A percentile compares a stretch with the other conserved stretches of the same genome.
Conservation (phyloP, 2,888 invertebrate genomes). For the Lycia hirtaria region DNA sequence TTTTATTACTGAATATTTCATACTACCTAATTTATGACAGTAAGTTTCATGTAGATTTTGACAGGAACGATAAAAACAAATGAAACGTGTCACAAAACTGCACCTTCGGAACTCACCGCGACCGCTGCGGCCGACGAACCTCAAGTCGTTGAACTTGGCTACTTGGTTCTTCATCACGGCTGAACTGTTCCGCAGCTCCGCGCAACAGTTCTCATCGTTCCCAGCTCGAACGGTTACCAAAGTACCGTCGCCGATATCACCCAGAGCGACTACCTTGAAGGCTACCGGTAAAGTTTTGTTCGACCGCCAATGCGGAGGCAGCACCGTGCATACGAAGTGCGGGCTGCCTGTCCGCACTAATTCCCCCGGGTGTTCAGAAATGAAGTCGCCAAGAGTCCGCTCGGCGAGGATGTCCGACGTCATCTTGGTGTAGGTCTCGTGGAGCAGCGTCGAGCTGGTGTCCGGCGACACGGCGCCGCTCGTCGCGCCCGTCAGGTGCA, state of each 20-base stretch:
- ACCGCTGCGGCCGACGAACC: conserved; percentile 99
- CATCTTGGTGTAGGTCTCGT: conserved; percentile 94
- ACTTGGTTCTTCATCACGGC: conserved; percentile 99
- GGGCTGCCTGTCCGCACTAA: conserved; percentile 96
- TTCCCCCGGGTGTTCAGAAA: conserved; percentile 96
- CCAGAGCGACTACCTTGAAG: conserved; percentile 97
- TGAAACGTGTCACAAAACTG: conserved; percentile 68
- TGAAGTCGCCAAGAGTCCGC: conserved; percentile 93
- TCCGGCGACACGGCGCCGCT: conserved; percentile 88
- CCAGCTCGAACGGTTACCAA: conserved; percentile 98
- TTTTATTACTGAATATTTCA: too few species aligned
- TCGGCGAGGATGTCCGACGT: conserved; percentile 96
- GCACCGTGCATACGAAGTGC: conserved; percentile 96
- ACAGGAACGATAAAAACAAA: conserved; percentile 44
- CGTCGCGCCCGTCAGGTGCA: conserved; percentile 82
- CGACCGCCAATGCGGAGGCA: conserved; percentile 98
- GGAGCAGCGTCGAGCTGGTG: conserved; percentile 89
- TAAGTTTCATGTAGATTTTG: too few species aligned
- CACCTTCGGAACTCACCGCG: conserved; percentile 93
- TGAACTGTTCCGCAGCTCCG: conserved; percentile 96
- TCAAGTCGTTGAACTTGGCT: conserved; percentile 98
- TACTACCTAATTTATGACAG: neutral
- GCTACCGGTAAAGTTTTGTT: conserved; percentile 99
- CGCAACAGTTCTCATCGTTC: conserved; percentile 99
- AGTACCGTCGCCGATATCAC: conserved; percentile 98